Percentiles rank a stretch among this genome's conserved stretches.
These are phyloP conservation scores for Craniophora ligustri DNA, from an alignment of 2,888 invertebrate species.

Conservation along the genomic window DNA sequence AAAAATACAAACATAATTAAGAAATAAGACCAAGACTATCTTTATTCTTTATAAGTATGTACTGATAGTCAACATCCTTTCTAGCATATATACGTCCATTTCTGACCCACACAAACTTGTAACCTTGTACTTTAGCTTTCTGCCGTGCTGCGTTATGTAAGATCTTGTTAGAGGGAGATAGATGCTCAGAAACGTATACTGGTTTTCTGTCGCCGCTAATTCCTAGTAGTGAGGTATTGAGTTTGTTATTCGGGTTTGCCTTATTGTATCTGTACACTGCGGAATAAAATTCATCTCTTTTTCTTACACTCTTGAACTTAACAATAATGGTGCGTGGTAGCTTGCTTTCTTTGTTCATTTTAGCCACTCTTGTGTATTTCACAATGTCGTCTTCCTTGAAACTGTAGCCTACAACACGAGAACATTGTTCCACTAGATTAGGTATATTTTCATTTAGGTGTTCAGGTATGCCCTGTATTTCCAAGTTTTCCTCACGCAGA, in stretches of 20 bases:
- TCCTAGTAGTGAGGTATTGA: slow-evolving; percentile 9
- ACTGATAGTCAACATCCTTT: not conserved
- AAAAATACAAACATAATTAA: slow-evolving; percentile 3
- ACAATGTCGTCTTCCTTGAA: slow-evolving; percentile 7
- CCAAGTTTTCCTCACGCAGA: slow-evolving; percentile 11
- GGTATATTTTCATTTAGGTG: slow-evolving; percentile 7
- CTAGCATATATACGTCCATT: slow-evolving; percentile 12
- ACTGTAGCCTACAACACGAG: not conserved
- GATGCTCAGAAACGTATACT: slow-evolving; percentile 13
- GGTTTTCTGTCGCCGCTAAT: slow-evolving; percentile 7
- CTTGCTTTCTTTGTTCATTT: slow-evolving; percentile 13
- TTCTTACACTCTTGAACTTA: slow-evolving; percentile 6
- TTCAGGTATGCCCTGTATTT: slow-evolving; percentile 14
- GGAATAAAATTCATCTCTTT: slow-evolving; percentile 6
- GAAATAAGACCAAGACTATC: slow-evolving; percentile 4
- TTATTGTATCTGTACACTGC: slow-evolving; percentile 14
- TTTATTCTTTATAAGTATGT: slow-evolving; percentile 6
- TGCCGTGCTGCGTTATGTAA: no score
- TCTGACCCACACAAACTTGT: slow-evolving; percentile 12
- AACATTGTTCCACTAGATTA: slow-evolving; percentile 3
- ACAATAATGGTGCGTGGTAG: slow-evolving; percentile 6
- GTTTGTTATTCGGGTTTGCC: slow-evolving; percentile 1
- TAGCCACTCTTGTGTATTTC: slow-evolving; percentile 16
- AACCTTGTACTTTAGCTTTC: slow-evolving; percentile 9
- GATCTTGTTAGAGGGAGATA: slow-evolving; percentile 8